Evolutionary conservation across 2,113 vertebrate genomes (phyloP).

Genomic region (Stictonetta naevosa): DNA sequence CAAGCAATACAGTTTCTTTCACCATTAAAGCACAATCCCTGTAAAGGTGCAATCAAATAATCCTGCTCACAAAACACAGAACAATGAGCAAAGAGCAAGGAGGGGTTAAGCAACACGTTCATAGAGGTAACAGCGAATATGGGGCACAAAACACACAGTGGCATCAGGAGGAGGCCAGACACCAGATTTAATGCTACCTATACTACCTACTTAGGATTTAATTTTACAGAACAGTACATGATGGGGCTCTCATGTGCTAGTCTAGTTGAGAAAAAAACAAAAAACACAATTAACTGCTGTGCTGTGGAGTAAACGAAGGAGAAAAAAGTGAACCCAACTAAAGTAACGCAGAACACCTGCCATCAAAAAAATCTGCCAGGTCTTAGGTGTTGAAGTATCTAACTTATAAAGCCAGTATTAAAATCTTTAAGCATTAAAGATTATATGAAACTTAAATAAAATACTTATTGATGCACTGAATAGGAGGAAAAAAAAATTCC

Average conservation of each 20-base stretch:
- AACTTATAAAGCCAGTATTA: neutral
- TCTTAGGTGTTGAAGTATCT: neutral
- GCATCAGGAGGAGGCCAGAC: neutral
- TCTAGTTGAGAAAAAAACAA: neutral
- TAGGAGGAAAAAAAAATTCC: neutral
- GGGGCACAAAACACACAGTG: rapidly evolving
- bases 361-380: neutral
- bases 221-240: neutral
- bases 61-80: rapidly evolving
- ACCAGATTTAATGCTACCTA: neutral
- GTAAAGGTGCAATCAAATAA: no score
- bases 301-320: neutral
- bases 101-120: neutral
- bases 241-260: neutral
- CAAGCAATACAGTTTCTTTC: neutral
- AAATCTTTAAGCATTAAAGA: neutral
- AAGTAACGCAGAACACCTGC: neutral
- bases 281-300: neutral
- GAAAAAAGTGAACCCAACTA: neutral
- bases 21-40: neutral
- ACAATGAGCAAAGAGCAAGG: rapidly evolving
- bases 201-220: neutral
- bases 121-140: rapidly evolving
- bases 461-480: neutral
- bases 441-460: neutral